Evolutionary conservation across 2,113 vertebrate species (phyloP), one percentile per base, ranked within the genome.

Genomic region (Lates calcarifer): DNA sequence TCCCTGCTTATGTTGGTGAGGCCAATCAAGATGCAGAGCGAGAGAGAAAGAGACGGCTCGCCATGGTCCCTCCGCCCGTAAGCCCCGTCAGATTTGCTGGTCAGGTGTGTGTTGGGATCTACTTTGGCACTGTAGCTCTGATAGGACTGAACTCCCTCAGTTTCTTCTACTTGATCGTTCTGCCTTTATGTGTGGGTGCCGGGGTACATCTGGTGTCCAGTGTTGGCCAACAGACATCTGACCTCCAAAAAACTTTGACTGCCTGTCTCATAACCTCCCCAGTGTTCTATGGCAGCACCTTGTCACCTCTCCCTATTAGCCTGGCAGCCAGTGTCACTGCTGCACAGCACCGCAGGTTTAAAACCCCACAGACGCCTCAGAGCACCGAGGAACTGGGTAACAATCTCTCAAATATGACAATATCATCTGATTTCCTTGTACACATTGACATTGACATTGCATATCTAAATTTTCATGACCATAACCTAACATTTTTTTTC

Each of bases 151-250:
- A 95, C 70, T 94, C 94, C 70, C 91, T 97, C 68, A 93, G 89
- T 13, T 95, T 88, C 81, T 97, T 97, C 92, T 96, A 95, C 60
- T 33, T 96, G 81, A 86, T 98, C 22, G 95, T 94, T 0, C 94
- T 97, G 68, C 97, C 97, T 7, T 79, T 98, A 76, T 95, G 94
- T 22, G 93, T 97, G 90, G 96, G 94, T 31, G 93, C 96, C 45
- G 97, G 97, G 6, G 96, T 98, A 18, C 95, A 96, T 63, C 88
- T 98, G 78, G 97, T 98, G 39, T 95, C 97, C 56, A 93, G 62
- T 22, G 93, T 95, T 51, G 98, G 97, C 0, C 92, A 95, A 41
- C 95, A 97, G 92, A 96, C 96, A 2, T 95, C 97, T 0, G 88
- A 96, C 67, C 90, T 96, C 7, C 90, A 90, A 71, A 94, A 94